Percentiles rank a stretch among this genome's conserved stretches.
phyloP scores from a whole-genome alignment of 1,140 invertebrate species.

The Trypoxylus dichotomus region DNA sequence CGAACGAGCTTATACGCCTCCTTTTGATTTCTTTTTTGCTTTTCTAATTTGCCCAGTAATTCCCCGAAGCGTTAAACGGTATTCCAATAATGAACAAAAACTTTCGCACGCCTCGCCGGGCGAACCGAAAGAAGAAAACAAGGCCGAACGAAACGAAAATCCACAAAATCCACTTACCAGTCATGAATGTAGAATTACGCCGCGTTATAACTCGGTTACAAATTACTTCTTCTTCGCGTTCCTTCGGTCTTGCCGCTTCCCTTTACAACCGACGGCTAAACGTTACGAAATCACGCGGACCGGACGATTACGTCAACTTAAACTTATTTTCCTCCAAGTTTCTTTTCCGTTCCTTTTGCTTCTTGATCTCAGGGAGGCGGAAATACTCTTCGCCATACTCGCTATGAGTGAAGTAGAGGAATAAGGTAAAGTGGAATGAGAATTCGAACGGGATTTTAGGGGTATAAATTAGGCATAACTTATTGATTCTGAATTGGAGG shows the following conservation, averaged over 20 bases:
- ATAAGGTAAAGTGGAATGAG: not conserved
- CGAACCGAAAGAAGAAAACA: not conserved
- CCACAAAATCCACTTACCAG: slow-evolving; percentile 2
- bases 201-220: slow-evolving; percentile 14
- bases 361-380: not conserved
- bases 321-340: not conserved
- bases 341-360: not conserved
- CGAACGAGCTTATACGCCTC: not conserved
- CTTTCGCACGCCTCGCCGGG: not conserved
- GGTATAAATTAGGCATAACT: slow-evolving; percentile 18
- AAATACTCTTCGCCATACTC: not conserved
- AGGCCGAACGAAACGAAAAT: not conserved
- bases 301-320: slow-evolving; percentile 18
- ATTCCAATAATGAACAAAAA: slow-evolving; percentile 17
- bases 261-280: not conserved
- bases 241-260: not conserved
- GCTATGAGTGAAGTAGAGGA: not conserved
- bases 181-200: slow-evolving; percentile 23
- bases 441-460: not conserved
- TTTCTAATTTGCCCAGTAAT: not conserved
- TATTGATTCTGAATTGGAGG: slow-evolving; percentile 7
- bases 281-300: slow-evolving; percentile 4
- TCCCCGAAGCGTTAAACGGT: slow-evolving; percentile 7
- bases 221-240: not conserved
- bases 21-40: not conserved